Evolutionary conservation across 2,113 vertebrate genomes (phyloP).

Genomic region (Australoheros scitulus): DNA sequence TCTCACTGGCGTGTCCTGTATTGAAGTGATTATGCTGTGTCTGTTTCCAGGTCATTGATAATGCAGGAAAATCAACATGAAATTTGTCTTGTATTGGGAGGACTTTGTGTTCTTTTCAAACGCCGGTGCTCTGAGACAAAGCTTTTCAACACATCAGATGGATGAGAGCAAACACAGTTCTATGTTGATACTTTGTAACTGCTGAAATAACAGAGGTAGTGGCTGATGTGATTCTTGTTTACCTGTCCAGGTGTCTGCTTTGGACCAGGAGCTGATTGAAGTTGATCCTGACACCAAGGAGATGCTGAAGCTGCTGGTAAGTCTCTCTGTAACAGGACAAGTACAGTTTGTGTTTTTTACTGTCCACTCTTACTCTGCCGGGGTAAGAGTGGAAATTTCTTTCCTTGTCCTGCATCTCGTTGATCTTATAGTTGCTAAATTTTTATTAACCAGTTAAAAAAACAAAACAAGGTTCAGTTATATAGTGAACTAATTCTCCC

Average conservation of each 20-base stretch:
- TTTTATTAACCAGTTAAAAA: background rate
- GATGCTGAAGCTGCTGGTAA: slow-evolving; percentile 95
- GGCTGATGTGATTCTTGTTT: background rate
- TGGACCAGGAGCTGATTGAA: slow-evolving; percentile 97
- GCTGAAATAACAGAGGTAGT: background rate
- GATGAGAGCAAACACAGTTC: background rate
- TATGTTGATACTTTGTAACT: background rate
- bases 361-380: background rate
- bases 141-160: background rate
- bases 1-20: slow-evolving; percentile 48
- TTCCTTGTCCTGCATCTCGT: too few species aligned
- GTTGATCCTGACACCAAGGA: slow-evolving; percentile 97
- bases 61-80: slow-evolving; percentile 71
- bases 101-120: slow-evolving; percentile 55
- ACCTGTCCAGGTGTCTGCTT: slow-evolving; percentile 88
- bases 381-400: background rate
- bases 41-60: slow-evolving; percentile 82
- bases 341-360: background rate
- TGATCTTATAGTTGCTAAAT: too few species aligned
- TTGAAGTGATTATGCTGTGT: slow-evolving; percentile 58
- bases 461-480: background rate
- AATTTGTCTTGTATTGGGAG: slow-evolving; percentile 72
- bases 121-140: slow-evolving; percentile 73
- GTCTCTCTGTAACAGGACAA: background rate
- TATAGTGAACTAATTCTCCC: background rate